These are phyloP conservation scores for Trissoscelio sp. DNA, from an alignment of 2,888 invertebrate species.

Conservation along the genomic window DNA sequence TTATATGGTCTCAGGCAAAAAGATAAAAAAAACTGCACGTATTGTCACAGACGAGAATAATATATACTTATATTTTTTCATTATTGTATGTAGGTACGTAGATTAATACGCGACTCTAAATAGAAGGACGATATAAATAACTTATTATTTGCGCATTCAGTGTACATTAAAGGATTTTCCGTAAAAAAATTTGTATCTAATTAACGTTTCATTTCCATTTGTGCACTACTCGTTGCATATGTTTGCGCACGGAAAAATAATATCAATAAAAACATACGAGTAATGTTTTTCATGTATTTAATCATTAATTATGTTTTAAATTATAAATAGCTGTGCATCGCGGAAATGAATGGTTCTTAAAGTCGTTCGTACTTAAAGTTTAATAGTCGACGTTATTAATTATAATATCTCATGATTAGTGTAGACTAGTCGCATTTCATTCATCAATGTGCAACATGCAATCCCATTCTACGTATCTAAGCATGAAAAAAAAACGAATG, in stretches of 20 bases:
- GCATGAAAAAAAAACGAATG: constrained; percentile 1
- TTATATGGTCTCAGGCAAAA: constrained; percentile 52
- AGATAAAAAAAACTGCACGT: constrained; percentile 4
- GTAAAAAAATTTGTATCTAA: constrained; percentile 25
- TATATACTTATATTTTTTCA: constrained; percentile 37
- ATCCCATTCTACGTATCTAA: constrained; percentile 55
- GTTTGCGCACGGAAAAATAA: background rate
- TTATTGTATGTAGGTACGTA: constrained; percentile 13
- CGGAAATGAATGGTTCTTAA: constrained; percentile 70
- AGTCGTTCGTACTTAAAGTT: constrained; percentile 73
- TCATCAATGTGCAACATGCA: constrained; percentile 78
- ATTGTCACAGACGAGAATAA: constrained; percentile 50
- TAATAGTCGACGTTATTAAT: constrained; percentile 80
- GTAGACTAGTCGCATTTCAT: constrained; percentile 79
- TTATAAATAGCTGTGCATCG: constrained; percentile 63
- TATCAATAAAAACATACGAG: background rate
- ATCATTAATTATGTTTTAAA: constrained; percentile 66
- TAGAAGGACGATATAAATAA: constrained; percentile 39
- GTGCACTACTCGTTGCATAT: background rate
- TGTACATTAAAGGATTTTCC: constrained; percentile 43
- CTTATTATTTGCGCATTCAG: constrained; percentile 29
- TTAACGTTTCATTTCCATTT: constrained; percentile 42
- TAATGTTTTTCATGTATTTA: background rate
- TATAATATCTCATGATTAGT: constrained; percentile 82
- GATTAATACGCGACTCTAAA: constrained; percentile 21